Conservation (phyloP, 2,888 invertebrate species). For the Eupithecia abbreviata region DNA sequence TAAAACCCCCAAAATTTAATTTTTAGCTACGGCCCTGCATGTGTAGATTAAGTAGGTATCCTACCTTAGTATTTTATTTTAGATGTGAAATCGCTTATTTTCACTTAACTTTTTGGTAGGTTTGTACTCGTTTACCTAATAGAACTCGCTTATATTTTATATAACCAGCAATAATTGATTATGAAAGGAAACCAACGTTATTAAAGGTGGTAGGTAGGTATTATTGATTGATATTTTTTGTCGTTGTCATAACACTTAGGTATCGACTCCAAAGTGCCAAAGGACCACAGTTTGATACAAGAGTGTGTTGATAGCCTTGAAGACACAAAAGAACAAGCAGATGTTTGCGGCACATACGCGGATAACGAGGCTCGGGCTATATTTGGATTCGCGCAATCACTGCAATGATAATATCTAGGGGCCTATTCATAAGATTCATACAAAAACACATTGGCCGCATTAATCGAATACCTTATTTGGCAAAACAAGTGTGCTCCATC, state of each 20-base stretch:
- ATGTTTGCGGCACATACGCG: constrained; percentile 55
- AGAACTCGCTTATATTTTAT: background rate
- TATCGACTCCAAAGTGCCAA: constrained; percentile 8
- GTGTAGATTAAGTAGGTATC: background rate
- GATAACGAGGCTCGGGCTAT: constrained; percentile 46
- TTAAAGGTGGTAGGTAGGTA: background rate
- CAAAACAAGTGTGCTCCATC: background rate
- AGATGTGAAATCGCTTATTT: background rate
- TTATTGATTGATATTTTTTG: constrained; percentile 1
- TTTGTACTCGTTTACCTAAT: background rate
- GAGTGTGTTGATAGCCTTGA: constrained; percentile 55
- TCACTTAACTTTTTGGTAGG: no score
- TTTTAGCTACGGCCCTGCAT: no score
- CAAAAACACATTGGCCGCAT: constrained; percentile 17
- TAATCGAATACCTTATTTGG: constrained; percentile 14
- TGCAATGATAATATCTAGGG: constrained; percentile 30
- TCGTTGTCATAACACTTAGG: constrained; percentile 26
- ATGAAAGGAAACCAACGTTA: background rate
- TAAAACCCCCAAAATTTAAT: no score
- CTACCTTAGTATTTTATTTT: background rate
- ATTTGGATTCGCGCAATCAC: constrained; percentile 46
- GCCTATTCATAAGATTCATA: constrained; percentile 31
- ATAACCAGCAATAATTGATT: background rate
- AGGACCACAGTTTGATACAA: constrained; percentile 22
- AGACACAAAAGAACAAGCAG: constrained; percentile 61